Evolutionary conservation across 2,888 invertebrate genomes (phyloP).

Genomic region (Mystacides longicornis): DNA sequence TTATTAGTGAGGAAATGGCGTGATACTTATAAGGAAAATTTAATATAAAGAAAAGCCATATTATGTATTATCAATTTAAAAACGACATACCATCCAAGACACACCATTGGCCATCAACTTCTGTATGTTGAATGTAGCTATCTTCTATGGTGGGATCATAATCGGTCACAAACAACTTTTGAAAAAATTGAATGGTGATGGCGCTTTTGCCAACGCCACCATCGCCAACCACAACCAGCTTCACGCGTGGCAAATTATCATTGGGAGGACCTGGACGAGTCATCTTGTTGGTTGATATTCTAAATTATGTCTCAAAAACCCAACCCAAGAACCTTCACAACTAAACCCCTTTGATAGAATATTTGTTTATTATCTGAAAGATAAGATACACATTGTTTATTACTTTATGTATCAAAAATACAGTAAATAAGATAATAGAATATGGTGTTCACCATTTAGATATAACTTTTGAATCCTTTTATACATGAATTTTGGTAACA

Average conservation of each 20-base stretch:
- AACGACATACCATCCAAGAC: conserved; percentile 78
- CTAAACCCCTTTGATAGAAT: conserved; percentile 5
- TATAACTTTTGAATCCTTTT: too few species aligned
- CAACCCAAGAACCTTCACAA: conserved; percentile 8
- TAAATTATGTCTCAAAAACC: not conserved
- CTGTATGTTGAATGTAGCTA: conserved; percentile 89
- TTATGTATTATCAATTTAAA: too few species aligned
- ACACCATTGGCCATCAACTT: conserved; percentile 89
- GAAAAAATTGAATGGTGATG: conserved; percentile 95
- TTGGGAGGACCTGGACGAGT: conserved; percentile 61
- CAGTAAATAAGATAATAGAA: too few species aligned
- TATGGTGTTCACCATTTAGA: too few species aligned
- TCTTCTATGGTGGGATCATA: conserved; percentile 96
- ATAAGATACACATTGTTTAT: too few species aligned
- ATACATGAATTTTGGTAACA: too few species aligned
- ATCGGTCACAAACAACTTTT: conserved; percentile 89
- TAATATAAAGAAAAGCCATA: too few species aligned
- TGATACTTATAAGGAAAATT: too few species aligned
- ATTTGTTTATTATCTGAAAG: conserved; percentile 23
- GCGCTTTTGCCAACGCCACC: conserved; percentile 94
- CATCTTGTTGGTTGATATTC: conserved; percentile 31
- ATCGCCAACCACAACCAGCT: conserved; percentile 88
- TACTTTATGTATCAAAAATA: too few species aligned
- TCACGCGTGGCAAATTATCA: conserved; percentile 69
- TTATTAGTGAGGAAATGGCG: too few species aligned